phyloP scores from a whole-genome alignment of 2,113 vertebrate genomes.

The Baryphthengus martii region DNA sequence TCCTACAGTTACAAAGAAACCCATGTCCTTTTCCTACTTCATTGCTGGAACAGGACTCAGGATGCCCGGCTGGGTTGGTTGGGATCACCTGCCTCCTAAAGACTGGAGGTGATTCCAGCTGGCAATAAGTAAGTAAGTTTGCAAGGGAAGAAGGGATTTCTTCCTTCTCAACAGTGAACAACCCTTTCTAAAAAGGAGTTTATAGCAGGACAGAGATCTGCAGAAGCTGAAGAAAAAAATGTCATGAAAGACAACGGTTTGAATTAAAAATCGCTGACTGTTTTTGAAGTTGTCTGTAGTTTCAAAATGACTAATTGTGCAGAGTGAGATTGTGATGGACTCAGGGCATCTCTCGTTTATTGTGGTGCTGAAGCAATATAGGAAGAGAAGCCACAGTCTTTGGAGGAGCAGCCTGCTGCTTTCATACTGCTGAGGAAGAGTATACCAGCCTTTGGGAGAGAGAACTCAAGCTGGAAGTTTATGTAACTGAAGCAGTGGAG shows the following conservation, averaged over 20 bases:
- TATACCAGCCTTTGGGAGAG: neutral
- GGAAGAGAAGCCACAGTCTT: neutral
- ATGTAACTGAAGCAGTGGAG: neutral
- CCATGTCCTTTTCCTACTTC: rapidly evolving
- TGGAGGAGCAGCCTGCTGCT: neutral
- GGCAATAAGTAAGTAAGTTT: neutral
- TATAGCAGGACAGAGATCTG: neutral
- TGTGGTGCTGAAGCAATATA: neutral
- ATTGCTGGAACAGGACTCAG: neutral
- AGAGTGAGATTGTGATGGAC: neutral
- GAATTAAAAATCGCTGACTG: neutral
- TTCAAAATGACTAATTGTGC: neutral
- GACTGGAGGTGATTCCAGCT: neutral
- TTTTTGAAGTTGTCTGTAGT: neutral
- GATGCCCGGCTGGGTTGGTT: rapidly evolving
- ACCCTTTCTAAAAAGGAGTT: neutral
- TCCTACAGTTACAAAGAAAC: neutral
- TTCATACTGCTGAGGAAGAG: neutral
- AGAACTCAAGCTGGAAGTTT: neutral
- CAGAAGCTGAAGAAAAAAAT: neutral
- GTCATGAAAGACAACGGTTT: neutral
- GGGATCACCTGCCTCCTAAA: neutral
- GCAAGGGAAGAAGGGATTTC: neutral
- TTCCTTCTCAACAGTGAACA: neutral
- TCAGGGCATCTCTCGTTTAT: neutral